Evolutionary conservation across 2,113 vertebrate species (phyloP).

Genomic region (Boulengeromyrus knoepffleri): DNA sequence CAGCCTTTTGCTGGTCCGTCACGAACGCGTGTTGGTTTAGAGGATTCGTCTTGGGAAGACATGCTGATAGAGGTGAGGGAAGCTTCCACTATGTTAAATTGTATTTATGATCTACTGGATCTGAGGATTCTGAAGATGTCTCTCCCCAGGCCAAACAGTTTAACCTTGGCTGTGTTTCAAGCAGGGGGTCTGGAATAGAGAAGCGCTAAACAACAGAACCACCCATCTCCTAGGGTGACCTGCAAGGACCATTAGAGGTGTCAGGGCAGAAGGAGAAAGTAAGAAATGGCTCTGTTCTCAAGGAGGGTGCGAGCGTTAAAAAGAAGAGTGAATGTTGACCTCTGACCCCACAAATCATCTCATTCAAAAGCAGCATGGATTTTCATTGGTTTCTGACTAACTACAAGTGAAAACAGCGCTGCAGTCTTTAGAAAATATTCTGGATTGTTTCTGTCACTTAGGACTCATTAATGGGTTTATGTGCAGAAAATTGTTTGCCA

Average conservation of each 20-base stretch:
- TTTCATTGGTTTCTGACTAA: background rate
- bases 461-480: slow-evolving; percentile 7
- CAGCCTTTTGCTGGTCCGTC: background rate
- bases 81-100: background rate
- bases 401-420: background rate
- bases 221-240: background rate
- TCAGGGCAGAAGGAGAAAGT: background rate
- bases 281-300: background rate
- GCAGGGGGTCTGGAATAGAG: background rate
- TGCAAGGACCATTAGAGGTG: background rate
- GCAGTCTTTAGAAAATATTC: background rate
- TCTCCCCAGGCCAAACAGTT: background rate
- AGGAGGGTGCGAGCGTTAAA: background rate
- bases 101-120: background rate
- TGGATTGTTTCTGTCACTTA: background rate
- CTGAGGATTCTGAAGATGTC: background rate
- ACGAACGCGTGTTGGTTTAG: background rate
- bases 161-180: background rate
- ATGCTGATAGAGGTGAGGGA: background rate
- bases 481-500: slow-evolving; percentile 7
- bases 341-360: background rate
- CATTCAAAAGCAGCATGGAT: background rate
- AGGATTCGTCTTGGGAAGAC: background rate
- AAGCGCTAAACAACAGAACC: background rate
- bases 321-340: background rate